phyloP scores from a whole-genome alignment of 2,888 invertebrate species.

The Parelbella ahira region DNA sequence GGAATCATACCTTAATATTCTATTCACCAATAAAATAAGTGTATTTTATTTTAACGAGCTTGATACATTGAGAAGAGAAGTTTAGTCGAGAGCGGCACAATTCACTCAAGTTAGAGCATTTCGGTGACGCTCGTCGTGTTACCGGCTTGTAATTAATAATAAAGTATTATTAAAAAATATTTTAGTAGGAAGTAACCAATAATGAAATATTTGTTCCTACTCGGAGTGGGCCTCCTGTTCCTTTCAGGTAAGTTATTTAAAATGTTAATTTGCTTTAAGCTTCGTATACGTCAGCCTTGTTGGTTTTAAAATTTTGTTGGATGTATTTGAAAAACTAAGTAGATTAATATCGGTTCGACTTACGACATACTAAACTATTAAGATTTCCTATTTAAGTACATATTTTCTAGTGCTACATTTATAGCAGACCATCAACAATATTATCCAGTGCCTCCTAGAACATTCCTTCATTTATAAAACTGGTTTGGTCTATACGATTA shows the following conservation, averaged over 20 bases:
- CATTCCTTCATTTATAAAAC: background rate
- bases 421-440: too few relatives aligned
- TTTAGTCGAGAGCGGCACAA: too few relatives aligned
- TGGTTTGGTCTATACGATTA: too few relatives aligned
- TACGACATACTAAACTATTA: background rate
- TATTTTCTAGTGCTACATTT: too few relatives aligned
- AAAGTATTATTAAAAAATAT: slow-evolving; percentile 3
- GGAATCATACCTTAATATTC: background rate
- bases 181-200: slow-evolving; percentile 9
- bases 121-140: slow-evolving; percentile 5
- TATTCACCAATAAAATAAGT: slow-evolving; percentile 28
- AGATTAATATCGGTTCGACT: too few relatives aligned
- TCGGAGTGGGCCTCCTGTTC: slow-evolving; percentile 58
- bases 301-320: too few relatives aligned
- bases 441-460: background rate
- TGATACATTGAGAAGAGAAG: background rate
- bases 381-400: too few relatives aligned
- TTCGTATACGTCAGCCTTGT: slow-evolving; percentile 22
- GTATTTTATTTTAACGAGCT: background rate
- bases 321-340: too few relatives aligned
- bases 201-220: slow-evolving; percentile 63
- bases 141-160: slow-evolving; percentile 22
- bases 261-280: background rate
- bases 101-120: background rate
- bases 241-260: slow-evolving; percentile 55